phyloP scores from a whole-genome alignment of 2,888 invertebrate genomes.

The Resseliella maxima region DNA sequence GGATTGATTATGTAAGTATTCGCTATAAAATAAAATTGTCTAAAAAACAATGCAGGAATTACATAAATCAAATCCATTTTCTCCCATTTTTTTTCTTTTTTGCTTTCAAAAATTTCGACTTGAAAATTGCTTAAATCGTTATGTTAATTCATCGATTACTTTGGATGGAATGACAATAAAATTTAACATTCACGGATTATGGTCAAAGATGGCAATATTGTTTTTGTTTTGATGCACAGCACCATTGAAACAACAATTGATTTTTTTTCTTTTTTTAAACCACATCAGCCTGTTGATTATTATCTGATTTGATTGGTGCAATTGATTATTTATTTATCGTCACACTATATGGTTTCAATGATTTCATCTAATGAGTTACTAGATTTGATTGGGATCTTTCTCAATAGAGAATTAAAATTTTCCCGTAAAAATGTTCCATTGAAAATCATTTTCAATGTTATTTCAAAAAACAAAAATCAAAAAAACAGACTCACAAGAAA shows the following conservation, averaged over 20 bases:
- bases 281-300: neutral
- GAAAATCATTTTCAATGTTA: neutral
- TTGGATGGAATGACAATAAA: slow-evolving; percentile 29
- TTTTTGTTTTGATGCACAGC: neutral
- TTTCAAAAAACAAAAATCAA: neutral
- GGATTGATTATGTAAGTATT: slow-evolving; percentile 31
- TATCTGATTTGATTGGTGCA: slow-evolving; percentile 10
- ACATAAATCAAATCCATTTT: neutral
- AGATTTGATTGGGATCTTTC: neutral
- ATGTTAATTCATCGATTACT: neutral
- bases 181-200: neutral
- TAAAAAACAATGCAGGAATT: neutral
- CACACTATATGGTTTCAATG: neutral
- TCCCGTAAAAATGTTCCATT: neutral
- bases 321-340: neutral
- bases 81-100: too few relatives aligned
- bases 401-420: slow-evolving; percentile 16
- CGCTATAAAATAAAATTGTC: neutral
- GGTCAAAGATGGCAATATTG: neutral
- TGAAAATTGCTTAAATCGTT: neutral
- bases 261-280: too few relatives aligned
- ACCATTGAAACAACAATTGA: slow-evolving; percentile 24
- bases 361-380: neutral
- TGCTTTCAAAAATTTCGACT: neutral
- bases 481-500: neutral